phyloP scores from a whole-genome alignment of 2,113 vertebrate genomes.

The Bos indicus region DNA sequence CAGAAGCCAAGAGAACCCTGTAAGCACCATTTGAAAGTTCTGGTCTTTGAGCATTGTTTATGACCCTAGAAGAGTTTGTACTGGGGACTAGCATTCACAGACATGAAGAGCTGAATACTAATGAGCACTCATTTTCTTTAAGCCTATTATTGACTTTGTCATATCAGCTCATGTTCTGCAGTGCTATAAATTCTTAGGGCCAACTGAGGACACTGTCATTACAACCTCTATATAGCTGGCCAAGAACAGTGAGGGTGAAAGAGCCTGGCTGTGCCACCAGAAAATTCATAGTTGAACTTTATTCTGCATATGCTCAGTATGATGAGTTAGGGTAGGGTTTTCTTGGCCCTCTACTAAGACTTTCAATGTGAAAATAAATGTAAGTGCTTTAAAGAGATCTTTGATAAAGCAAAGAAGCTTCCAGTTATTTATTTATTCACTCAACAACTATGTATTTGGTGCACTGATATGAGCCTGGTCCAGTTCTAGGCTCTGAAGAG shows the following conservation, averaged over 20 bases:
- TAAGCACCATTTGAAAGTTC: background rate
- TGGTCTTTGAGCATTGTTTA: constrained; percentile 10
- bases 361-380: constrained; percentile 17
- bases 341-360: background rate
- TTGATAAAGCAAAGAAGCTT: background rate
- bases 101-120: constrained; percentile 13
- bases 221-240: background rate
- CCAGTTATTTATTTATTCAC: background rate
- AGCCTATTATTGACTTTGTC: constrained; percentile 2
- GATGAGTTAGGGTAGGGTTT: background rate
- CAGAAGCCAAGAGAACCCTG: background rate
- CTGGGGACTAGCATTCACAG: constrained; percentile 4
- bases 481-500: background rate
- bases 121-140: constrained; percentile 24
- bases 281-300: constrained; percentile 27
- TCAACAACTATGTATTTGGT: background rate
- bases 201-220: background rate
- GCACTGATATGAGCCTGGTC: background rate
- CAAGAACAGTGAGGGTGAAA: background rate
- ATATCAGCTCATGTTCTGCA: background rate
- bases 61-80: background rate
- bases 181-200: constrained; percentile 30
- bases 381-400: background rate
- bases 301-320: background rate
- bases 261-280: background rate